Base-by-base conservation (phyloP, 2,113 vertebrate species). In the Rallus limicola region DNA sequence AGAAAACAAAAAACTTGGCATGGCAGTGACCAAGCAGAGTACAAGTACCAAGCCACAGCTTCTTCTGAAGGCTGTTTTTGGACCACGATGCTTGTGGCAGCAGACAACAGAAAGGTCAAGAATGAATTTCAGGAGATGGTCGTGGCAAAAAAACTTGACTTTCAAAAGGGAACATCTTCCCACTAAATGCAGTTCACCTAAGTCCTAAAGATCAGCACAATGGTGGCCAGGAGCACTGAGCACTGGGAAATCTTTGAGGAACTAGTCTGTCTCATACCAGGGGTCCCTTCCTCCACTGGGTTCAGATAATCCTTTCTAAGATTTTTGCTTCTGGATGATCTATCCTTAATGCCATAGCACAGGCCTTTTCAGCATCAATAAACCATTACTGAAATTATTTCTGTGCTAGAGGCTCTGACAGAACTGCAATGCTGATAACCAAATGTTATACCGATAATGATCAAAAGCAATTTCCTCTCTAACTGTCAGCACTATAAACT, bases 231-330 rank as follows among this genome's bases (percentile, higher is more conserved):
- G 11, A 84, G 10, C 5, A 46, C 1, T 7, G 3, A 24, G 20
- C 12, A 40, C 14, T 19, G 3, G 33, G 16, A 81, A 74, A 21
- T 29, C 5, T 75, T 18, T 56, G 33, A 38, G 28, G 33, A 62
- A 46, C 6, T 34, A 16, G 4, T 53, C 71, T 86, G 46, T 9
- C 29, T 90, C 50, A 70, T 24, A 50, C 1, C 16, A 31, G 7
- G 11, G 2, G 6, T 25, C 29, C 1, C 21, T 74, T 21, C 2
- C 10, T 83, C 25, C 17, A 8, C 1, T 5, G 14, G 5, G 8
- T 59, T 5, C 31, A 72, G 55, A 55, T 13, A 67, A 75, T n/a
- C 12, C 13, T 53, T 81, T 42, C 23, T 25, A 84, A 71, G 75
- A 17, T 34, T 67, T 87, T 68, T 40, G 19, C 13, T 67, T 72